Conservation (phyloP, 2,113 vertebrate species). For the Chelonoidis abingdonii region DNA sequence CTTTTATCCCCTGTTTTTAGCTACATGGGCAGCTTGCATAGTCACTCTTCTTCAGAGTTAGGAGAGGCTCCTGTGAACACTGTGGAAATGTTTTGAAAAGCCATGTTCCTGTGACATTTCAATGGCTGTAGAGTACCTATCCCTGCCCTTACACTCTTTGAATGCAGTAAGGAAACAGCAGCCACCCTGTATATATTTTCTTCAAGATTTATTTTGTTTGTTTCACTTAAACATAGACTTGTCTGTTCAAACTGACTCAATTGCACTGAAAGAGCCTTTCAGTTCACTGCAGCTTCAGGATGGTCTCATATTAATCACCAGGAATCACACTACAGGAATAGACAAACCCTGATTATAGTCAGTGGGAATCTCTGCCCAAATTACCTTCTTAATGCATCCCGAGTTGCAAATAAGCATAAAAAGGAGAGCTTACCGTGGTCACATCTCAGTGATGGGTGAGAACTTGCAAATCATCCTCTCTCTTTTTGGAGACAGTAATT, state of each 20-base stretch:
- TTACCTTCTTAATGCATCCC: neutral
- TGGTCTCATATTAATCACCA: neutral
- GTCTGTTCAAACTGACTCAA: conserved; percentile 5
- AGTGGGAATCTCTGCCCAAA: neutral
- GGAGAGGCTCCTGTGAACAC: neutral
- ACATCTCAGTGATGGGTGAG: neutral
- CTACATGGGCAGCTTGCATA: neutral
- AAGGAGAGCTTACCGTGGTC: neutral
- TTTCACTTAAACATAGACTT: neutral
- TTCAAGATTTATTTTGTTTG: neutral
- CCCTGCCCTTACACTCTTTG: neutral
- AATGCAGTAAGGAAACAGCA: conserved; percentile 13
- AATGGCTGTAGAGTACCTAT: neutral
- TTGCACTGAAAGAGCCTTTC: neutral
- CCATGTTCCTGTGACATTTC: neutral
- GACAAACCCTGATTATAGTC: neutral
- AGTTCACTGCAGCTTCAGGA: neutral
- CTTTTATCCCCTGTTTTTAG: neutral
- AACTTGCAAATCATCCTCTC: neutral
- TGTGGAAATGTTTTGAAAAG: neutral
- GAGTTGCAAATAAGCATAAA: neutral
- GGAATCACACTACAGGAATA: neutral
- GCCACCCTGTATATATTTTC: neutral
- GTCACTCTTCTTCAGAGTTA: neutral
- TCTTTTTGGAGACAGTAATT: neutral